Base-by-base conservation (phyloP, 2,113 vertebrate species). In the Amazona guildingii region DNA sequence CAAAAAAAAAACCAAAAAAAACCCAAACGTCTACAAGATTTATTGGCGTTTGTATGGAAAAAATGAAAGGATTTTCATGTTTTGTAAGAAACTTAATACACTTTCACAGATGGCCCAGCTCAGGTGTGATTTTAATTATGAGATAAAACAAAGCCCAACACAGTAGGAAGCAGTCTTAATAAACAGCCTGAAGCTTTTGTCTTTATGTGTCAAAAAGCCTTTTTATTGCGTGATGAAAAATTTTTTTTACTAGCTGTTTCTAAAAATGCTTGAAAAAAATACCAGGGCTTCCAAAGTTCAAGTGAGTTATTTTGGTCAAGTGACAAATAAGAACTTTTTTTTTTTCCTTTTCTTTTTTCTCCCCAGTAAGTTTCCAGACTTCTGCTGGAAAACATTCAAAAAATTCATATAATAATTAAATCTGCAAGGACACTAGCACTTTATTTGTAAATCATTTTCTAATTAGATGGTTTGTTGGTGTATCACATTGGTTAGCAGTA, bases 41-140 rank as follows among this genome's bases (percentile, higher is more conserved):
- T 97, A 96, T 97, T 97, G 90, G 84, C 67, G 0, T 97, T 97
- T 94, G 86, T 80, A 76, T 93, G 59, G 33, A 92, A 95, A 96
- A 96, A 97, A 94, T 39, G 86, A 95, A 96, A 90, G 83, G 75
- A 94, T 96, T 92, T 92, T 96, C 91, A 68, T 92, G 83, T 97
- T 98, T 96, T 97, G 70, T 95, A 93, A 90, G 97, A 97, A 97
- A 94, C 95, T 95, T 97, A 96, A 96, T 97, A 95, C 94, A 72
- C 54, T 82, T 88, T 97, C 97, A 96, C 98, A 98, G 98, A 98
- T 98, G 98, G 98, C 88, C 91, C 72, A 95, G 97, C 97, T 98
- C 97, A 98, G 97, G 98, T 98, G 98, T 94, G 93, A 97, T 98
- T 98, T 98, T 98, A 98, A 98, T 98, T 98, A 98, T 90, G 92